A percentile compares a stretch with the other conserved stretches of the same genome.
These are phyloP conservation scores for Meteorus colon DNA, from an alignment of 2,888 invertebrate species.

Conservation along the genomic window DNA sequence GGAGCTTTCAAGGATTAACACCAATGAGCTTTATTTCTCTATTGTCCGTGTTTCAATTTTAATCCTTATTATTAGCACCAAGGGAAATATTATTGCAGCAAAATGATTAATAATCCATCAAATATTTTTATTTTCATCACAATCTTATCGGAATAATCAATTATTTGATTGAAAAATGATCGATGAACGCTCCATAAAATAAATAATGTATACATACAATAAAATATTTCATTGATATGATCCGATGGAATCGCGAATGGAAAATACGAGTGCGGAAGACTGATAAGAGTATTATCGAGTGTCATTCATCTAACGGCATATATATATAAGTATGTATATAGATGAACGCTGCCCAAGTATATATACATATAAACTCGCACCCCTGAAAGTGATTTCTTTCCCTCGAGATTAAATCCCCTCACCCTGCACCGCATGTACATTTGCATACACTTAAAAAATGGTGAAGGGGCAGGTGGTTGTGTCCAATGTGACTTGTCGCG, in stretches of 20 bases:
- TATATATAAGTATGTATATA: neutral
- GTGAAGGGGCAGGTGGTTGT: constrained; percentile 23
- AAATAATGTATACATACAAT: neutral
- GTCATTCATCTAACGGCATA: constrained; percentile 14
- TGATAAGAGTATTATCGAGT: constrained; percentile 34
- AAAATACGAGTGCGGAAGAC: constrained; percentile 9
- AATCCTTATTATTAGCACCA: constrained; percentile 38
- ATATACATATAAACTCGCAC: constrained; percentile 34
- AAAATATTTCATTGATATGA: constrained; percentile 7
- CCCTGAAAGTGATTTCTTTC: constrained; percentile 50
- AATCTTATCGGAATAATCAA: neutral
- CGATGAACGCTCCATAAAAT: neutral
- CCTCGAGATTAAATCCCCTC: constrained; percentile 62
- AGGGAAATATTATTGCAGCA: neutral
- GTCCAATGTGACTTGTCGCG: constrained; percentile 26
- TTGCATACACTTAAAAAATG: constrained; percentile 60
- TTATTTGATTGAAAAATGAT: neutral
- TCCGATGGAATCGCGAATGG: constrained; percentile 5
- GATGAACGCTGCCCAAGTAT: neutral
- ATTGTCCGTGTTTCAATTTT: constrained; percentile 35
- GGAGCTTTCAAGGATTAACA: constrained; percentile 53
- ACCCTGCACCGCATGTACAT: constrained; percentile 54
- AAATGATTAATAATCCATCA: neutral
- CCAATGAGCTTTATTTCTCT: constrained; percentile 47
- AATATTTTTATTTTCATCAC: neutral